Base-by-base conservation (phyloP, 30 jellyfish, hydroid and myxozoan genomes). In the Hydractinia echinata region DNA sequence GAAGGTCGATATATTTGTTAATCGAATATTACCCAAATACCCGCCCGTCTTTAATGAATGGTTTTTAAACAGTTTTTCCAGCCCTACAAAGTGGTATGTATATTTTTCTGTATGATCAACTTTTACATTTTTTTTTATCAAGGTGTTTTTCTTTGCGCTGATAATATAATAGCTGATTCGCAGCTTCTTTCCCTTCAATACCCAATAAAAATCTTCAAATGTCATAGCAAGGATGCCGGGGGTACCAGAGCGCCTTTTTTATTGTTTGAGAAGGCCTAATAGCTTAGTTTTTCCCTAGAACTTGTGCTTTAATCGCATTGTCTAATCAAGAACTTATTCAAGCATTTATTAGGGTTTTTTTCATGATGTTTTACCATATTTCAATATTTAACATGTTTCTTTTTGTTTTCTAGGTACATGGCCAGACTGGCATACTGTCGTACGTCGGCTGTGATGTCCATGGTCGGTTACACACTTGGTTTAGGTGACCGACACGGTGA, bases 401-500 rank as follows among this genome's bases (percentile, higher is more conserved):
- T n/a, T 82, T 20, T 56, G 66, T 8, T 6, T 67, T 48, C 21
- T 51, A 89, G 99, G 99, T 90, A 89, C 79, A 85, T 88, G 95
- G 99, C 99, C 11, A 95, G 99, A 60, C 80, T 89, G 73, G 94
- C 96, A 10, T 95, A 89, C 78, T 89, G 96, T 87, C 87, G 99
- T 53, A 89, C 99, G 67, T 83, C 97, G 5, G 99, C 99, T 14
- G 99, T 95, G 50, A 95, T 95, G 84, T 90, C 99, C 11, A 95
- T 95, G 99, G 98, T 95, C 64, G 99, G 99, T 5, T 95, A 89
- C 60, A 83, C 87, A 19, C 94, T 95, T 4, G 99, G 99, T 80
- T 92, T 95, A 14, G 99, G 99, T 48, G 99, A 95, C 73, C 95
- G 99, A n/a, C 99, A 95, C 74, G 99, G 99, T 9, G 99, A 89